Evolutionary conservation across 2,113 vertebrate species (phyloP).

Genomic region (Platichthys stellatus): DNA sequence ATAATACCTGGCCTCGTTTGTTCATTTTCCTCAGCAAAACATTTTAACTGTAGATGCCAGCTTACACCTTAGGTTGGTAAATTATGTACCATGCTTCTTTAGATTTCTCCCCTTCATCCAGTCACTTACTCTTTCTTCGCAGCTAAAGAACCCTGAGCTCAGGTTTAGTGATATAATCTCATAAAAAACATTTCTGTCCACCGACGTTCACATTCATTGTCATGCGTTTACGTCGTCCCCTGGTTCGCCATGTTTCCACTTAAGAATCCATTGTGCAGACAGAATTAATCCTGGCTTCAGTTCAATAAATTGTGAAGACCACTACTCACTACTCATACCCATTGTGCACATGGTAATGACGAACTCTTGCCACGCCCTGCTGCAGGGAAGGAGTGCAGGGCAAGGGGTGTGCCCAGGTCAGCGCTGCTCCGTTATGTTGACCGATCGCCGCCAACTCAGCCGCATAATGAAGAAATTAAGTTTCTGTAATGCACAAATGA

Average conservation of each 20-base stretch:
- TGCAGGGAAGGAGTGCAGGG: not conserved
- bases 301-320: conserved; percentile 32
- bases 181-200: not conserved
- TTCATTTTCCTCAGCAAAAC: conserved; percentile 13
- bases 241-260: not conserved
- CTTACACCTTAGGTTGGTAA: conserved; percentile 18
- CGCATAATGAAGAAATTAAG: conserved; percentile 72
- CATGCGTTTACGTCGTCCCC: conserved; percentile 3
- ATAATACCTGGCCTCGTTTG: conserved; percentile 43
- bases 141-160: conserved; percentile 9
- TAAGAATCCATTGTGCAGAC: conserved; percentile 28
- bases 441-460: conserved; percentile 51
- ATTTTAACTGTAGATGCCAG: not conserved
- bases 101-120: not conserved
- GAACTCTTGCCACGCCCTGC: conserved; percentile 16
- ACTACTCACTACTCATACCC: not conserved
- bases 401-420: conserved; percentile 50
- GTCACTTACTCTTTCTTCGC: not conserved
- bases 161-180: not conserved
- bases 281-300: conserved; percentile 7
- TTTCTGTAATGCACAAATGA: conserved; percentile 74
- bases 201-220: conserved; percentile 6
- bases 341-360: conserved; percentile 26
- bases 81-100: not conserved
- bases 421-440: conserved; percentile 47